These are phyloP conservation scores for Cygnus atratus DNA, from an alignment of 2,113 vertebrate genomes.

Conservation along the genomic window DNA sequence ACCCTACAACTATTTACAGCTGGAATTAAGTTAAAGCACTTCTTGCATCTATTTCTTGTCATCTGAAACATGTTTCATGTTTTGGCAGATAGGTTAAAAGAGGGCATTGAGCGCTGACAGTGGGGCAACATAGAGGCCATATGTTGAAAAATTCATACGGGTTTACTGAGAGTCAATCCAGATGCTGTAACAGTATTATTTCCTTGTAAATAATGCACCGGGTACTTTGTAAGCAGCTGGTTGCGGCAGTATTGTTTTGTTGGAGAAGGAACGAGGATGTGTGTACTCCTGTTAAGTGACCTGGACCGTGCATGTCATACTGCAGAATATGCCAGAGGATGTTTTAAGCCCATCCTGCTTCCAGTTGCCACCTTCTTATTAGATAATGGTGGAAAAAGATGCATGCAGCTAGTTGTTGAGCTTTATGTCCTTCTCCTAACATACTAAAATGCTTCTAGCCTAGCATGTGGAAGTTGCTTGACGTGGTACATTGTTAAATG, in stretches of 20 bases:
- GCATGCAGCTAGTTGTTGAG: neutral
- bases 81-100: neutral
- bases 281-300: neutral
- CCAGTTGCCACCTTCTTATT: neutral
- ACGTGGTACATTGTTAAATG: neutral
- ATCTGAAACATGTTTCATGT: no score
- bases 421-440: neutral
- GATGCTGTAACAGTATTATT: no score
- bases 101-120: neutral
- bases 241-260: neutral
- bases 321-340: neutral
- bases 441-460: neutral
- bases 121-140: neutral
- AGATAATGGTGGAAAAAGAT: neutral
- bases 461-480: neutral
- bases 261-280: neutral
- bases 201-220: neutral
- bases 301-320: fast-evolving
- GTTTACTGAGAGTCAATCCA: neutral
- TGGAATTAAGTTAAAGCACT: neutral
- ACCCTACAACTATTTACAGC: neutral
- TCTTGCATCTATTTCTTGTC: neutral
- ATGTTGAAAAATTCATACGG: neutral
- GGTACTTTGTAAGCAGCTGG: neutral
- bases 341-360: neutral